A percentile compares a stretch with the other conserved stretches of the same genome.
Evolutionary conservation across 2,797 vertebrate genomes (phyloP).

Genomic region (Galaxias olidus): DNA sequence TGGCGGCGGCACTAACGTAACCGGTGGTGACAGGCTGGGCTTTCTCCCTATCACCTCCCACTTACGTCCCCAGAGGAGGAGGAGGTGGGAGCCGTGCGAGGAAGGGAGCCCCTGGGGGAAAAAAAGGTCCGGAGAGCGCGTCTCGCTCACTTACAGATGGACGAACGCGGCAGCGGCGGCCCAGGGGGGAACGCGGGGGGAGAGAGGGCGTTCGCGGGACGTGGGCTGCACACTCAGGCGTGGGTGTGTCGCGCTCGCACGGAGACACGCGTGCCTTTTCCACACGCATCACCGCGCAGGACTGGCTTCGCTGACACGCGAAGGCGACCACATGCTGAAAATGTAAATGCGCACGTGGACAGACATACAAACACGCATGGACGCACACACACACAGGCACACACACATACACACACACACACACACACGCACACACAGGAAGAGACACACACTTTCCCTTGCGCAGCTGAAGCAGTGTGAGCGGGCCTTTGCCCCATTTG

Average conservation of each 20-base stretch:
- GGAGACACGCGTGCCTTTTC: too few relatives aligned
- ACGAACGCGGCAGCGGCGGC: not conserved
- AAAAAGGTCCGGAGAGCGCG: constrained; percentile 40
- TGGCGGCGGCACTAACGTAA: constrained; percentile 64
- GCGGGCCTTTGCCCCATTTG: constrained; percentile 54
- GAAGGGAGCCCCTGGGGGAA: constrained; percentile 50
- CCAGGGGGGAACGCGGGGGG: too few relatives aligned
- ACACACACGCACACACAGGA: constrained; percentile 13
- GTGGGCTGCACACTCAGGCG: too few relatives aligned
- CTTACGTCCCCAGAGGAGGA: constrained; percentile 40
- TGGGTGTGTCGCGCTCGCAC: too few relatives aligned
- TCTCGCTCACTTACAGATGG: constrained; percentile 31
- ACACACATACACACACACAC: constrained; percentile 8
- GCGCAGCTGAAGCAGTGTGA: constrained; percentile 22
- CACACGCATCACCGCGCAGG: too few relatives aligned
- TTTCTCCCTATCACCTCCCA: constrained; percentile 65
- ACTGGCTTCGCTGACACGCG: not conserved
- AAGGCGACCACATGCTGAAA: not conserved
- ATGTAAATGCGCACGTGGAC: not conserved
- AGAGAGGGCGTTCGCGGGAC: too few relatives aligned
- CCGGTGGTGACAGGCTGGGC: constrained; percentile 65
- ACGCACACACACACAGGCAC: not conserved
- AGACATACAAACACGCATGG: not conserved
- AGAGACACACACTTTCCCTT: not conserved
- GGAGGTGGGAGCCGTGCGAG: constrained; percentile 54